Base-by-base conservation (phyloP, 2,888 invertebrate species). In the Parascotia fuliginaria region DNA sequence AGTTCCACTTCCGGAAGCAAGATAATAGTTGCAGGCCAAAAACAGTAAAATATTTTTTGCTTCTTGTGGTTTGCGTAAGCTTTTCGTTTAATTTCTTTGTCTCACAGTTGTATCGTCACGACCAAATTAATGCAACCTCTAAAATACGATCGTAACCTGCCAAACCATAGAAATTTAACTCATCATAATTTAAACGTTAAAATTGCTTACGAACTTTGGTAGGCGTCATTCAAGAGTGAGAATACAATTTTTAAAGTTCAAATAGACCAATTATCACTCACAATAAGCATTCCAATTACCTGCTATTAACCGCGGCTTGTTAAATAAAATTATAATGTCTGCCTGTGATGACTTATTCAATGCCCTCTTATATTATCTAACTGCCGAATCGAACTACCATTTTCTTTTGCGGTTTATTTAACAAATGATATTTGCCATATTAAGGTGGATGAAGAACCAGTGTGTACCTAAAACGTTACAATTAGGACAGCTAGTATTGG, bases 121-220 rank as follows among this genome's bases (percentile, higher is more conserved):
- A n/a, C n/a, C n/a, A n/a, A n/a, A n/a, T n/a, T n/a, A n/a, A n/a
- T n/a, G n/a, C n/a, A n/a, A n/a, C n/a, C n/a, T n/a, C n/a, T n/a
- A n/a, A n/a, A n/a, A n/a, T n/a, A n/a, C n/a, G n/a, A n/a, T n/a
- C n/a, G n/a, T n/a, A n/a, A n/a, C n/a, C n/a, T 7, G 6, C 7
- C 7, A 31, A 6, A 13, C 31, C 31, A 7, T 13, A 9, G 31
- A 13, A 29, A 31, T 31, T 31, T 49, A 19, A 40, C 47, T 46
- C 31, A 15, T 34, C 31, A 49, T 39, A 44, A 38, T 59, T 59
- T 49, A 64, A 55, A 62, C 42, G 36, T 42, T 41, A 55, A 48
- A 48, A 51, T 36, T 42, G 62, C 38, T 16, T 43, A 47, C 29
- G 59, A 14, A 29, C 31, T 24, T 28, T 37, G 36, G 37, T 38